A percentile compares a stretch with the other conserved stretches of the same genome.
These are phyloP conservation scores for Melanerpes aurifrons DNA, from an alignment of 2,113 vertebrate species.

Conservation along the genomic window DNA sequence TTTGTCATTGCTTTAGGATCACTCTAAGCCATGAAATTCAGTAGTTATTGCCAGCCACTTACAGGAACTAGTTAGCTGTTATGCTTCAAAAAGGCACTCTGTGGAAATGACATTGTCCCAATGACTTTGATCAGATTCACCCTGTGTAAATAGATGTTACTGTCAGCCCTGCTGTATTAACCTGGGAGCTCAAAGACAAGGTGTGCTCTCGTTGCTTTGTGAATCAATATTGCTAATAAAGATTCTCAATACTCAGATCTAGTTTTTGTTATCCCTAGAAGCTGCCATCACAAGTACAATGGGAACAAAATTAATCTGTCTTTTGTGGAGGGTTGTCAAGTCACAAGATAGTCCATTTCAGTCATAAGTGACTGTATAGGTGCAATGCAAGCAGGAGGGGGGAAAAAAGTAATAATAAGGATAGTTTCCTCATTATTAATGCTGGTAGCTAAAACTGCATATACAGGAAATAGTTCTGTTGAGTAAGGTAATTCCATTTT, in stretches of 20 bases:
- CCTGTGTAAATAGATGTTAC: slow-evolving; percentile 1
- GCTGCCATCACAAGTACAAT: neutral
- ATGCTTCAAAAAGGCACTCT: neutral
- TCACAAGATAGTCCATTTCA: neutral
- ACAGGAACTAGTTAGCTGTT: neutral
- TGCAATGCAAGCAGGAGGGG: neutral
- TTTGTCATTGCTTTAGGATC: slow-evolving; percentile 8
- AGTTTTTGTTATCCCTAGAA: slow-evolving; percentile 1
- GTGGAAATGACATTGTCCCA: slow-evolving; percentile 11
- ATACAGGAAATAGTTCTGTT: slow-evolving; percentile 28
- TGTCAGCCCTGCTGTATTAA: slow-evolving; percentile 21
- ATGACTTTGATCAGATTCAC: slow-evolving; percentile 23
- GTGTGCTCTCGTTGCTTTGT: neutral
- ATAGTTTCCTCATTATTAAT: slow-evolving; percentile 30
- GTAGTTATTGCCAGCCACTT: neutral
- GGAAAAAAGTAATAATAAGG: neutral
- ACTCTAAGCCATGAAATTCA: neutral
- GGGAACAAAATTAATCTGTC: neutral
- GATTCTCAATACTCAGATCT: neutral
- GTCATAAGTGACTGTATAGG: neutral
- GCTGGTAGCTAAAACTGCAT: slow-evolving; percentile 1
- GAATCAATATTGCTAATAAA: slow-evolving; percentile 40
- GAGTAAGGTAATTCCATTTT: slow-evolving; percentile 59
- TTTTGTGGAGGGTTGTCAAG: neutral
- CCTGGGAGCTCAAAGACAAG: slow-evolving; percentile 22